Conservation (phyloP, 2,113 vertebrate species). For the Sylvilagus bachmani region DNA sequence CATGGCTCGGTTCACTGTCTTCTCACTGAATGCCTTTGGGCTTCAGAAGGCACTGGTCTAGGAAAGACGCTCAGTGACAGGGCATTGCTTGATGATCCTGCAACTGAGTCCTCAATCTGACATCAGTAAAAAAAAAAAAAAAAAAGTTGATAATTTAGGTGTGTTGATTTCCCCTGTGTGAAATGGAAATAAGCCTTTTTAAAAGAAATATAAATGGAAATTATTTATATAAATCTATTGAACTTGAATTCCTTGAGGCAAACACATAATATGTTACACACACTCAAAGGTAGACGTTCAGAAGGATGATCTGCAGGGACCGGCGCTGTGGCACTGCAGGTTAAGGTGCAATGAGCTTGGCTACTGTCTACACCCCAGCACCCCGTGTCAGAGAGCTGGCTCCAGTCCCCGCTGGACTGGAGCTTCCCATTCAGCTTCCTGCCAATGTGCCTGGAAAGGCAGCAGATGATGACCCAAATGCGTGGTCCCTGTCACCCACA, state of each 20-base stretch:
- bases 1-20: no score
- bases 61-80: neutral
- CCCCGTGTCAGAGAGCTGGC: no score
- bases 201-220: conserved; percentile 49
- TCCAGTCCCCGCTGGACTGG: no score
- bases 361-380: no score
- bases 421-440: no score
- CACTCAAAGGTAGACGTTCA: neutral
- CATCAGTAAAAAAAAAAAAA: neutral
- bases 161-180: neutral
- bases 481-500: no score
- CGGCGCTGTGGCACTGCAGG: no score
- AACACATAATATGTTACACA: neutral
- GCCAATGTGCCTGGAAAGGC: no score
- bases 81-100: neutral
- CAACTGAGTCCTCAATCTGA: neutral
- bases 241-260: neutral
- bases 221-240: conserved; percentile 38
- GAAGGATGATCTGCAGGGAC: neutral
- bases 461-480: no score
- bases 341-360: no score
- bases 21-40: neutral
- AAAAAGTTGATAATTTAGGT: neutral
- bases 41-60: neutral
- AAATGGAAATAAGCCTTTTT: conserved; percentile 23